Base-by-base conservation (phyloP, 92 coral and sea anemone genomes). In the Paragorgia papillata region DNA sequence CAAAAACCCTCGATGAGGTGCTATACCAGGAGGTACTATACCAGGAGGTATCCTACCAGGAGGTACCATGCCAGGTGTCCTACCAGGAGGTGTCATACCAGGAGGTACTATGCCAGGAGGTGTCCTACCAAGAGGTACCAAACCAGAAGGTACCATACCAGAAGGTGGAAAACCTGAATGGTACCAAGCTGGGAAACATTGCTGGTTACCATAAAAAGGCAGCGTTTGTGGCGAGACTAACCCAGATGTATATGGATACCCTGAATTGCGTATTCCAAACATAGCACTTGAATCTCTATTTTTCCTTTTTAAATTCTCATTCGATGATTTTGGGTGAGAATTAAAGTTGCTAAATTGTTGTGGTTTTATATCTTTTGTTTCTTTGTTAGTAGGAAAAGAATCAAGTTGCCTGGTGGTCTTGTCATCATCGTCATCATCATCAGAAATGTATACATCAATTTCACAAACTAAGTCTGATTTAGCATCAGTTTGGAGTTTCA, bases 1-100 rank as follows among this genome's bases (percentile, higher is more conserved):
- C 40, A 57, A 22, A 44, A 49, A 27, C 39, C n/a, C 26, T 26
- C 75, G 58, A 3, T 34, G 75, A 12, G 75, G 58, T 44, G 0
- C 33, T 2, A 49, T 12, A 37, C 27, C 44, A 18, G 31, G 73
- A n/a, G n/a, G n/a, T n/a, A n/a, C n/a, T n/a, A n/a, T n/a, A n/a
- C n/a, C n/a, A n/a, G n/a, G n/a, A n/a, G n/a, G n/a, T n/a, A n/a
- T n/a, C n/a, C n/a, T n/a, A n/a, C n/a, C n/a, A n/a, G n/a, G n/a
- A n/a, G n/a, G n/a, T n/a, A n/a, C n/a, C n/a, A n/a, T n/a, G n/a
- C n/a, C n/a, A n/a, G n/a, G n/a, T n/a, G n/a, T n/a, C n/a, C n/a
- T n/a, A n/a, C n/a, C n/a, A n/a, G n/a, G n/a, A n/a, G n/a, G n/a
- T n/a, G n/a, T n/a, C n/a, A n/a, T n/a, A n/a, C n/a, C n/a, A n/a